Percentiles rank a stretch among this genome's conserved stretches.
Evolutionary conservation across 1,140 invertebrate genomes (phyloP).

Genomic region (Chrysoperla carnea): DNA sequence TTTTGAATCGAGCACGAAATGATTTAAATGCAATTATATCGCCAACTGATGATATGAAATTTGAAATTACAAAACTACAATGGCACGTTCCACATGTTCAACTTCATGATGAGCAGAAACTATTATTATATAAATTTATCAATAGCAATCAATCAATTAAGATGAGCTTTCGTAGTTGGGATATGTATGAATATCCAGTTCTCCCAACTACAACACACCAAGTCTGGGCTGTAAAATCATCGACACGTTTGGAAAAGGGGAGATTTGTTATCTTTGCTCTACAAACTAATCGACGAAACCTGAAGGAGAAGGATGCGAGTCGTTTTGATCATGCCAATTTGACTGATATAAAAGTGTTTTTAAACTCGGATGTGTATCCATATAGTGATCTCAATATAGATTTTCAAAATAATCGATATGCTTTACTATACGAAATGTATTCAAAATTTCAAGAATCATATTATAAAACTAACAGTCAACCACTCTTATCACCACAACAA

Average conservation of each 20-base stretch:
- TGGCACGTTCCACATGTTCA: conserved; percentile 7
- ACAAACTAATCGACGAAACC: conserved; percentile 3
- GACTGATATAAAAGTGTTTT: conserved; percentile 8
- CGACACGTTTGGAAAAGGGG: conserved; percentile 6
- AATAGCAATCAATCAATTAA: conserved; percentile 5
- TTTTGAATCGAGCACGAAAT: conserved; percentile 14
- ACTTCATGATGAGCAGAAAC: conserved; percentile 2
- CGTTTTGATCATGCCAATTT: conserved; percentile 8
- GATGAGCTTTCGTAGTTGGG: conserved; percentile 6
- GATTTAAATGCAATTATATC: conserved; percentile 7
- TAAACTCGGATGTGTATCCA: conserved; percentile 8
- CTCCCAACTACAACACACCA: conserved; percentile 5
- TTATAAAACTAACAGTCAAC: not conserved
- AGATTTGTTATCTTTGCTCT: conserved; percentile 8
- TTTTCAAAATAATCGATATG: too few species aligned
- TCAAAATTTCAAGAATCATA: conserved; percentile 6
- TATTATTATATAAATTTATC: conserved; percentile 5
- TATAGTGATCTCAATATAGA: too few species aligned
- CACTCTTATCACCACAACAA: too few species aligned
- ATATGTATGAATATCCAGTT: conserved; percentile 6
- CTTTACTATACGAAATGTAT: conserved; percentile 9
- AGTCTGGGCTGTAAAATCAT: conserved; percentile 8
- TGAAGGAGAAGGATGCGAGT: not conserved
- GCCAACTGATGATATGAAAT: not conserved
- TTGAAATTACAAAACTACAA: conserved; percentile 1